phyloP scores from a whole-genome alignment of 2,797 vertebrate genomes.

The Allobates femoralis region DNA sequence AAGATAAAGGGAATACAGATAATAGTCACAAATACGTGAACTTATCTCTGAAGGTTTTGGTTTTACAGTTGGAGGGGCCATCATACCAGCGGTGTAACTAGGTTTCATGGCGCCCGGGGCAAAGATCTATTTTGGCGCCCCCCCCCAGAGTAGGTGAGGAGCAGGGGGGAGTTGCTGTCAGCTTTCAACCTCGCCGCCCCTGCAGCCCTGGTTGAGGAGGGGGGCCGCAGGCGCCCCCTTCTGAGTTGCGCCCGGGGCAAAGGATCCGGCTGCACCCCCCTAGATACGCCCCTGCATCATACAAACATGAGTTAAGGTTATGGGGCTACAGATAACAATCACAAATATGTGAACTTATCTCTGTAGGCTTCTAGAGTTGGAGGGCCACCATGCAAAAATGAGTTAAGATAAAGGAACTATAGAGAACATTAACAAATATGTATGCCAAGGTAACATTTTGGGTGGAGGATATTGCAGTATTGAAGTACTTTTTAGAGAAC shows the following conservation, averaged over 20 bases:
- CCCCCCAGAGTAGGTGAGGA: too few relatives aligned
- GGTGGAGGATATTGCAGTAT: neutral
- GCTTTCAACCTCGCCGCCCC: too few relatives aligned
- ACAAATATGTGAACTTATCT: too few relatives aligned
- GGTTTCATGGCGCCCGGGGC: too few relatives aligned
- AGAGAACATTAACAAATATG: neutral
- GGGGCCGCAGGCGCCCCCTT: too few relatives aligned
- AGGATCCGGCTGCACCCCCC: too few relatives aligned
- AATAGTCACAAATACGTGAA: neutral
- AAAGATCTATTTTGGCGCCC: too few relatives aligned
- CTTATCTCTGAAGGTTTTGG: neutral
- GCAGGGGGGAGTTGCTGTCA: too few relatives aligned
- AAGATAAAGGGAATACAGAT: neutral
- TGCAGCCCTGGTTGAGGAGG: too few relatives aligned
- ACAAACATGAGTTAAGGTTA: neutral
- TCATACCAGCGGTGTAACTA: too few relatives aligned
- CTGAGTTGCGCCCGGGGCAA: too few relatives aligned
- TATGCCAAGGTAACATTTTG: neutral
- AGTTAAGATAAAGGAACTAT: neutral
- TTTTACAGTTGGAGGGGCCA: neutral
- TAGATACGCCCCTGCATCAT: too few relatives aligned
- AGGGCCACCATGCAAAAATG: neutral
- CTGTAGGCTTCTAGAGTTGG: neutral
- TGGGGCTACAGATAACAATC: neutral
- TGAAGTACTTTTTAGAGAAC: neutral